phyloP scores from a whole-genome alignment of 2,113 vertebrate species.

The Mola mola region DNA sequence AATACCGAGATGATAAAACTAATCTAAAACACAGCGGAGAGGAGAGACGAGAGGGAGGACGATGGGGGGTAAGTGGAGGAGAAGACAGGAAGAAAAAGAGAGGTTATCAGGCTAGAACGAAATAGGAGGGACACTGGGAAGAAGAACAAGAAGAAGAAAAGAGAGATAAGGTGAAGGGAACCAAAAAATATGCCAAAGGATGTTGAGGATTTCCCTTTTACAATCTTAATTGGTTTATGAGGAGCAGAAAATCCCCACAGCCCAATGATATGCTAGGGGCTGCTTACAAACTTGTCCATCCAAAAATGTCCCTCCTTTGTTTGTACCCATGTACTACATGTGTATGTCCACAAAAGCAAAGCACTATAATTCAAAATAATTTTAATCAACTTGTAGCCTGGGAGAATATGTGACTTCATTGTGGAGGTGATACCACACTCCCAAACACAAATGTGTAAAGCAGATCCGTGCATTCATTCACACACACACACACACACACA shows the following conservation, averaged over 20 bases:
- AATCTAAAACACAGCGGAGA: constrained; percentile 37
- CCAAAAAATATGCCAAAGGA: background rate
- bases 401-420: background rate
- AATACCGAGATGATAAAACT: constrained; percentile 56
- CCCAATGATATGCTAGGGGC: constrained; percentile 31
- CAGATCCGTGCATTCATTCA: background rate
- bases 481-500: background rate
- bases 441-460: background rate
- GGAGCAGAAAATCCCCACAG: constrained; percentile 51
- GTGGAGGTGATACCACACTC: too few relatives aligned
- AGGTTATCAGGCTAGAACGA: background rate
- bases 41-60: background rate
- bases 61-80: background rate
- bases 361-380: too few relatives aligned
- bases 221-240: constrained; percentile 55
- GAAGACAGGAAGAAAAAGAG: background rate
- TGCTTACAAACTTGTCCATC: constrained; percentile 32
- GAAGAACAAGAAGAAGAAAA: background rate
- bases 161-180: background rate
- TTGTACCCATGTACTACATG: background rate
- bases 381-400: constrained; percentile 28
- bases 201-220: constrained; percentile 31
- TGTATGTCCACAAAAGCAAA: too few relatives aligned
- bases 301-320: constrained; percentile 18
- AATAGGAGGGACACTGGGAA: background rate